Conservation (phyloP, 2,888 invertebrate genomes). For the Neoaliturus tenellus region DNA sequence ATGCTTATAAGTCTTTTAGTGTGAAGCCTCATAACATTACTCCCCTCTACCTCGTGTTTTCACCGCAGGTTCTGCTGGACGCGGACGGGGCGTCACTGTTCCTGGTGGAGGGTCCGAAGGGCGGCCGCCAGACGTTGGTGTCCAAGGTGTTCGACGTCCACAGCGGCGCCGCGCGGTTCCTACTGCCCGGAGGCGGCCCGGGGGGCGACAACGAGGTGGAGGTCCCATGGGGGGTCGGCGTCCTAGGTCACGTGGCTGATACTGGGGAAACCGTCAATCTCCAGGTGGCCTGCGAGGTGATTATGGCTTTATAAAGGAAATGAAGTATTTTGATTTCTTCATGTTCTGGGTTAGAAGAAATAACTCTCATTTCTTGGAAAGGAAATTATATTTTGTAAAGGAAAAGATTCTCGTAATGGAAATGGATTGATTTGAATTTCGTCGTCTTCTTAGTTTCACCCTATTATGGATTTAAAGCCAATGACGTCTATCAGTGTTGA, state of each 20-base stretch:
- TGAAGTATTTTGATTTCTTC: too few species aligned
- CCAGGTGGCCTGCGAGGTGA: constrained; percentile 73
- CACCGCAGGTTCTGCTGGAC: constrained; percentile 71
- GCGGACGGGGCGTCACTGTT: constrained; percentile 74
- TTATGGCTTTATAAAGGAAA: constrained; percentile 57
- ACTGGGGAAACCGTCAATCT: constrained; percentile 74
- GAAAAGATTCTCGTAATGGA: too few species aligned
- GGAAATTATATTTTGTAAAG: too few species aligned
- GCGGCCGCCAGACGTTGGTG: constrained; percentile 72
- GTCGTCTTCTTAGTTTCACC: too few species aligned
- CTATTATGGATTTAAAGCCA: too few species aligned
- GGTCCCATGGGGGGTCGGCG: constrained; percentile 74
- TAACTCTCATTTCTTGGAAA: too few species aligned
- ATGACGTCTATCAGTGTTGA: too few species aligned
- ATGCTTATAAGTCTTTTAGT: too few species aligned
- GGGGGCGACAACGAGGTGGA: constrained; percentile 72
- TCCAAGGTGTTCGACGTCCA: constrained; percentile 75
- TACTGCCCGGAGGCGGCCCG: constrained; percentile 70
- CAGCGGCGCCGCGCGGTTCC: constrained; percentile 72
- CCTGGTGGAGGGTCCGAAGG: constrained; percentile 73
- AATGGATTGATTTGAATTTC: too few species aligned
- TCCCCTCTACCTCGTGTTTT: not conserved
- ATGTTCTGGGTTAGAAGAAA: too few species aligned
- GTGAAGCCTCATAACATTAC: too few species aligned
- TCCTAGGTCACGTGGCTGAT: constrained; percentile 74